These are phyloP conservation scores for Empidonax alnorum DNA, from an alignment of 2,113 vertebrate species.

Conservation along the genomic window DNA sequence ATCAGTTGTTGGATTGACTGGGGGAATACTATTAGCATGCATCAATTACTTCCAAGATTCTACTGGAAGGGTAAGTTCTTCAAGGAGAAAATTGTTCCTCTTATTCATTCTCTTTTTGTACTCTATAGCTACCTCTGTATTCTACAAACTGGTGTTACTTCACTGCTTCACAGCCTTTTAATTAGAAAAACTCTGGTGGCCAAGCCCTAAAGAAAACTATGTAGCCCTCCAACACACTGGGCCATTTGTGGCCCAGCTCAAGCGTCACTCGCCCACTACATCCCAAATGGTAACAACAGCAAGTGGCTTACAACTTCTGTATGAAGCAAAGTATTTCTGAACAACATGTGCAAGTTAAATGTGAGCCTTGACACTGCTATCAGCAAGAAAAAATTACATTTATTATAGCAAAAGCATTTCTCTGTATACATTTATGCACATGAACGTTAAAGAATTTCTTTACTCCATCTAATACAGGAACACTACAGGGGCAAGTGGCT, in stretches of 20 bases:
- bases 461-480: background rate
- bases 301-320: background rate
- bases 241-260: background rate
- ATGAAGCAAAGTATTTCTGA: background rate
- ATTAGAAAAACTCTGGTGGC: background rate
- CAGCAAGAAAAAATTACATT: background rate
- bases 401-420: background rate
- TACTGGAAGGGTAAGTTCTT: background rate
- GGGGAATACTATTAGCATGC: background rate
- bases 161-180: background rate
- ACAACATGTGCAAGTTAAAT: background rate
- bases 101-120: background rate
- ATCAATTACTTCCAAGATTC: background rate
- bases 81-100: background rate
- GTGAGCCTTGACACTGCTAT: background rate
- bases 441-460: accelerated
- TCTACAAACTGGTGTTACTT: background rate
- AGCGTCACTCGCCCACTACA: accelerated
- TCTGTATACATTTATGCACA: background rate
- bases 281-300: background rate
- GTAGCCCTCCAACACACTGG: background rate
- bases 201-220: background rate
- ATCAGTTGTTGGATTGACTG: background rate
- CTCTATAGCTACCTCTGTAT: background rate
- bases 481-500: background rate